Percentiles rank a stretch among this genome's conserved stretches.
Evolutionary conservation across 2,888 invertebrate species (phyloP).

Genomic region (Hemistola chrysoprasaria): DNA sequence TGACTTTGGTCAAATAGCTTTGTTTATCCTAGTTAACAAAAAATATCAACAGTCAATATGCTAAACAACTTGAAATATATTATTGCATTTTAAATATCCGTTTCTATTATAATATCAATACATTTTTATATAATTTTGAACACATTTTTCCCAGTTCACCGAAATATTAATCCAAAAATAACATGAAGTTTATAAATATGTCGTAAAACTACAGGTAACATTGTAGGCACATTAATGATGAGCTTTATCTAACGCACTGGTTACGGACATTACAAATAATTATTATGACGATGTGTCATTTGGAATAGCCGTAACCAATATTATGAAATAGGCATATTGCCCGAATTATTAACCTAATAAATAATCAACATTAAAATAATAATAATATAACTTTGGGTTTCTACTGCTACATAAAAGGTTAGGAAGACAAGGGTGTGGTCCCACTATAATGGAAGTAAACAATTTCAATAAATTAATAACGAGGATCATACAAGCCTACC

Average conservation of each 20-base stretch:
- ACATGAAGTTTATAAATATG: conserved; percentile 53
- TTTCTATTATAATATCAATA: conserved; percentile 74
- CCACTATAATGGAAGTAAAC: conserved; percentile 51
- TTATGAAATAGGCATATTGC: conserved; percentile 5
- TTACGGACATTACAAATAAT: conserved; percentile 10
- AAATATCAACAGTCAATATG: conserved; percentile 76
- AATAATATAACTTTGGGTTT: conserved; percentile 69
- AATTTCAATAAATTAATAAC: conserved; percentile 53
- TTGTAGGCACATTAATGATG: conserved; percentile 79
- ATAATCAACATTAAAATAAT: conserved; percentile 69
- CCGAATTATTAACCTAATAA: conserved; percentile 57
- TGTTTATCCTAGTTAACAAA: conserved; percentile 79
- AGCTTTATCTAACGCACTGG: conserved; percentile 63
- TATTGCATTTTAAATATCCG: conserved; percentile 75
- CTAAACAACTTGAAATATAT: conserved; percentile 68
- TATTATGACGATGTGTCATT: not conserved
- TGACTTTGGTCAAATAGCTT: conserved; percentile 83
- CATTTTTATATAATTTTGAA: conserved; percentile 68
- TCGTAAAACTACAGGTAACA: conserved; percentile 79
- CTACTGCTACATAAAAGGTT: conserved; percentile 60
- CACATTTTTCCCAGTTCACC: conserved; percentile 72
- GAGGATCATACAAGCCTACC: conserved; percentile 37
- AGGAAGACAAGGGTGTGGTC: conserved; percentile 76
- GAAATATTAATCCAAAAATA: conserved; percentile 60
- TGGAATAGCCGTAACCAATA: conserved; percentile 3